These are phyloP conservation scores for Drosophila robusta DNA, from an alignment of 2,888 invertebrate genomes.

Conservation along the genomic window DNA sequence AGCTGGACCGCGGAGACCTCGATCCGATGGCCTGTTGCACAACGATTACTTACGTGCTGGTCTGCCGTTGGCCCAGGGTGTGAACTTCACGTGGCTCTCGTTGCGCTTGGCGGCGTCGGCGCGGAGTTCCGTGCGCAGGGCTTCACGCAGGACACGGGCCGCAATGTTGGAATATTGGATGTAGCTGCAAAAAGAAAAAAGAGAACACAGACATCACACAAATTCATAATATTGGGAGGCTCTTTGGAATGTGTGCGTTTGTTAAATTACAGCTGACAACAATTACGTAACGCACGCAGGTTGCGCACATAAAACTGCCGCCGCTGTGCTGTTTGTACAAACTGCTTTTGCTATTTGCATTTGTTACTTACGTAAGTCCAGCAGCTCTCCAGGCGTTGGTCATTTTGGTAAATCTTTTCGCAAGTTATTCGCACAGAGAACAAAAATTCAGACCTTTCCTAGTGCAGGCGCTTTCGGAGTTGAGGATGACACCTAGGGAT, in stretches of 20 bases:
- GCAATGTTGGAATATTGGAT: slow-evolving; percentile 98
- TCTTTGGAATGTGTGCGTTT: not conserved
- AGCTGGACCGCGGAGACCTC: not conserved
- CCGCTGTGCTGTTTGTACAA: not conserved
- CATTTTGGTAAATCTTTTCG: slow-evolving; percentile 86
- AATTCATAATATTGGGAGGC: slow-evolving; percentile 2
- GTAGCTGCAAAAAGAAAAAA: slow-evolving; percentile 88
- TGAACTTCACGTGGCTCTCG: slow-evolving; percentile 91
- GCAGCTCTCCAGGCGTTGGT: slow-evolving; percentile 91
- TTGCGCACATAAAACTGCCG: not conserved
- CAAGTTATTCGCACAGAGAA: slow-evolving; percentile 42
- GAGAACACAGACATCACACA: not conserved
- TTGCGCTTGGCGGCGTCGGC: slow-evolving; percentile 91
- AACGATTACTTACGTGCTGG: slow-evolving; percentile 90
- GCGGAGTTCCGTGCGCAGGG: slow-evolving; percentile 91
- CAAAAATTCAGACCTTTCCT: slow-evolving; percentile 35
- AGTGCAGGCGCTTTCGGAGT: slow-evolving; percentile 45
- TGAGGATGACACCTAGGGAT: slow-evolving; percentile 30
- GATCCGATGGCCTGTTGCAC: slow-evolving; percentile 20
- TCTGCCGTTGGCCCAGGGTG: slow-evolving; percentile 96
- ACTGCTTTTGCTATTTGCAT: not conserved
- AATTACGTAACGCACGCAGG: slow-evolving; percentile 66
- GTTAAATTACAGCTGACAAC: slow-evolving; percentile 32
- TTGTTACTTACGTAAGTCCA: slow-evolving; percentile 90
- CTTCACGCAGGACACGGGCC: slow-evolving; percentile 91